phyloP scores from a whole-genome alignment of 2,113 vertebrate species.

The Oenanthe melanoleuca region DNA sequence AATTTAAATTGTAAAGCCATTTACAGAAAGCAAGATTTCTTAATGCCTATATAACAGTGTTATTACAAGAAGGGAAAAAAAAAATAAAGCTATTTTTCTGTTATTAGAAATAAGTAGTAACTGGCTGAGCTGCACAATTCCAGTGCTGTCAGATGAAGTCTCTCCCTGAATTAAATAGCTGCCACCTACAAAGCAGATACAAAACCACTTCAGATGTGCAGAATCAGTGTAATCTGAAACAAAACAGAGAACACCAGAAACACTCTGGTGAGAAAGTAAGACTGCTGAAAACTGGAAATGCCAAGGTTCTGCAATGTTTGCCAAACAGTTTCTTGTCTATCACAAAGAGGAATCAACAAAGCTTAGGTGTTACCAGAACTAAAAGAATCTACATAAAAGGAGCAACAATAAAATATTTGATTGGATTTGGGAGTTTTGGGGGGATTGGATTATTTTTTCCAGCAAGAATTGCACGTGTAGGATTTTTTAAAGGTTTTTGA shows the following conservation, averaged over 20 bases:
- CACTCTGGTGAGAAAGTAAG: not conserved
- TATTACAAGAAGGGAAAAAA: not conserved
- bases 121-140: slow-evolving; percentile 12
- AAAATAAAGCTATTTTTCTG: not conserved
- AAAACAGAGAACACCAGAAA: not conserved
- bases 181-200: slow-evolving; percentile 15
- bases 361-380: not conserved
- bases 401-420: not conserved
- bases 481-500: not conserved
- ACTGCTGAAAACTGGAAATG: not conserved
- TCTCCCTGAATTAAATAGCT: slow-evolving; percentile 41
- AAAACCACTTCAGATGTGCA: slow-evolving; percentile 4
- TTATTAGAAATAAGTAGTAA: not conserved
- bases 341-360: not conserved
- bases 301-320: not conserved
- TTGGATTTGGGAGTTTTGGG: not conserved
- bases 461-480: not conserved
- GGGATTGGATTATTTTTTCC: not conserved
- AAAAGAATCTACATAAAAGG: not conserved
- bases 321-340: not conserved
- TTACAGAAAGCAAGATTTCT: not conserved
- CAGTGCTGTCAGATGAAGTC: slow-evolving; percentile 32
- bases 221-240: slow-evolving; percentile 12
- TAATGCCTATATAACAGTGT: not conserved
- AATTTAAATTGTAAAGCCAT: not conserved